Percentiles rank a stretch among this genome's conserved stretches.
These are phyloP conservation scores for Teleogryllus occipitalis DNA, from an alignment of 1,140 invertebrate genomes.

Conservation along the genomic window DNA sequence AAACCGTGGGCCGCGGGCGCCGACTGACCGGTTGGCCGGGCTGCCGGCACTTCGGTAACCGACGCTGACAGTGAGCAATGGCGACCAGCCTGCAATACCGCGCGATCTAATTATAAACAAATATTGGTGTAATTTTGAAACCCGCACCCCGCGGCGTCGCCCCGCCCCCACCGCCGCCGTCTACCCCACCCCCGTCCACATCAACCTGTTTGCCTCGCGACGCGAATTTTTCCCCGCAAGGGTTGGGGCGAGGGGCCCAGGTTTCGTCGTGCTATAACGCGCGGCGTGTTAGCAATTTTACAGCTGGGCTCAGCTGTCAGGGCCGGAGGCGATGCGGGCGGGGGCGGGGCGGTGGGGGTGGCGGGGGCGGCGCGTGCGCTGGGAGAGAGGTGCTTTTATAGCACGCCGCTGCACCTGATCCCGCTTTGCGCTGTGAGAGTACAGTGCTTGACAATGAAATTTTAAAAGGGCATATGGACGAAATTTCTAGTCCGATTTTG, in stretches of 20 bases:
- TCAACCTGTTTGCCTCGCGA: neutral
- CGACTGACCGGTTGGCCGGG: neutral
- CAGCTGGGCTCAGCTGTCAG: neutral
- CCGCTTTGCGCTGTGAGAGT: neutral
- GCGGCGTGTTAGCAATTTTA: neutral
- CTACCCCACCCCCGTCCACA: neutral
- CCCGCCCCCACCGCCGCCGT: neutral
- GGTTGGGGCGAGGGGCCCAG: too few relatives aligned
- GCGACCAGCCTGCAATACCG: neutral
- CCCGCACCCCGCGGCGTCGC: too few relatives aligned
- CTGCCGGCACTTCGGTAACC: neutral
- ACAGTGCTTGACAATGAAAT: neutral
- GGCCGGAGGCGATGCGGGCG: neutral
- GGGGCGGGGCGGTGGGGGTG: too few relatives aligned
- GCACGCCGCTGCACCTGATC: neutral
- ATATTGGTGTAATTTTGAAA: neutral
- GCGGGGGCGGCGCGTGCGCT: too few relatives aligned
- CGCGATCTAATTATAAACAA: constrained; percentile 5
- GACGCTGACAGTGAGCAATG: neutral
- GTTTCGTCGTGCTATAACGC: neutral
- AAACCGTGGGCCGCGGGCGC: neutral
- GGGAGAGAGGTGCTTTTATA: neutral
- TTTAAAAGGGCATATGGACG: too few relatives aligned
- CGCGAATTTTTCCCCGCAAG: too few relatives aligned
- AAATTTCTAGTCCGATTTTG: too few relatives aligned